Percentiles rank a stretch among this genome's conserved stretches.
Evolutionary conservation across 2,888 invertebrate species (phyloP).

Genomic region (Eupithecia tripunctaria): DNA sequence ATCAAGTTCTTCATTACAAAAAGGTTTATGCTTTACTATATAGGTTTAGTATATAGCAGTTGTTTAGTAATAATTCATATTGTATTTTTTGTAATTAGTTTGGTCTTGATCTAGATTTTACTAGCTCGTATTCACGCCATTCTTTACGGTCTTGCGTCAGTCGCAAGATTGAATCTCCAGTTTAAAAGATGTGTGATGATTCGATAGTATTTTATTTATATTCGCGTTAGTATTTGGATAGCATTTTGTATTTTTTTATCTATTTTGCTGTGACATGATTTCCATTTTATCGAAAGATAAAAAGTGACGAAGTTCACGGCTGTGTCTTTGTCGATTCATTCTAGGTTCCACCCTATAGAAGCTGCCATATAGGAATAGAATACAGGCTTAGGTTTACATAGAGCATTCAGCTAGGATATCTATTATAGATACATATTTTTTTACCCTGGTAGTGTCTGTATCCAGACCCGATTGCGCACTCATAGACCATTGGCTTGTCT

Average conservation of each 20-base stretch:
- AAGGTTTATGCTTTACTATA: background rate
- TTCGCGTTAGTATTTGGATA: background rate
- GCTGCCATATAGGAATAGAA: background rate
- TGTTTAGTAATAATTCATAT: no score
- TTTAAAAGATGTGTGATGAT: background rate
- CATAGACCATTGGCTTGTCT: conserved; percentile 21
- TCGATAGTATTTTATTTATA: background rate
- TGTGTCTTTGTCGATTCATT: background rate
- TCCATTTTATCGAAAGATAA: background rate
- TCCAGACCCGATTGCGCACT: background rate
- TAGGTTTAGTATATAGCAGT: no score
- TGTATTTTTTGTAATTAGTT: no score
- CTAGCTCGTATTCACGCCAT: background rate
- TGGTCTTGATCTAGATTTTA: background rate
- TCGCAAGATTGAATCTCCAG: background rate
- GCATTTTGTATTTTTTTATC: background rate
- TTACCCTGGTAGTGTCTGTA: background rate
- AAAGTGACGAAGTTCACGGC: background rate
- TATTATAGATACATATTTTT: background rate
- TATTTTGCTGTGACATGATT: background rate
- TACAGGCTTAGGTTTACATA: background rate
- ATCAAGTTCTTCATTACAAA: background rate
- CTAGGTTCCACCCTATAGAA: background rate
- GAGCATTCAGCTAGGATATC: background rate
- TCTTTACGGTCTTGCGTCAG: background rate